These are phyloP conservation scores for Rattus rattus DNA, from an alignment of 2,113 vertebrate genomes.

Conservation along the genomic window DNA sequence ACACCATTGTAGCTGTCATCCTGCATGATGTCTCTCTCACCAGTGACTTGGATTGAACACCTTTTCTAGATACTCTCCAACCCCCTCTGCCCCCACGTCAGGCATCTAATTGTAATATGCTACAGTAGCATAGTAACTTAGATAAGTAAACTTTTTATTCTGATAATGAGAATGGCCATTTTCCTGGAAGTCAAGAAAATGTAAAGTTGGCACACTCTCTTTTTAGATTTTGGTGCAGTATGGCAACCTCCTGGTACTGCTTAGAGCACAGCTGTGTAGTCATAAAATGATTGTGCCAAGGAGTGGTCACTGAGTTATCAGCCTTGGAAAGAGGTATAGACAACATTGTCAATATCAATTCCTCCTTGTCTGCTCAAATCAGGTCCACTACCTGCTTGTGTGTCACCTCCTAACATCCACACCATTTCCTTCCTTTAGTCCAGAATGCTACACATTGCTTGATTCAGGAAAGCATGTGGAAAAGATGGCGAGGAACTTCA, in stretches of 20 bases:
- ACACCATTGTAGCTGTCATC: constrained; percentile 95
- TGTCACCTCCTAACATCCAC: no score
- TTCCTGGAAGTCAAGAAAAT: constrained; percentile 96
- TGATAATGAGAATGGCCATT: constrained; percentile 97
- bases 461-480: no score
- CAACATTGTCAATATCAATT: no score
- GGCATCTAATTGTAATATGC: constrained; percentile 90
- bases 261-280: constrained; percentile 94
- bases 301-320: no score
- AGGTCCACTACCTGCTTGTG: no score
- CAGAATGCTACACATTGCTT: no score
- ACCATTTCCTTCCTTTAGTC: no score
- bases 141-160: constrained; percentile 86
- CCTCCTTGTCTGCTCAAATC: no score
- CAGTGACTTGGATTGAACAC: constrained; percentile 96
- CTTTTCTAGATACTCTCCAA: constrained; percentile 97
- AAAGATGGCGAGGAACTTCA: no score
- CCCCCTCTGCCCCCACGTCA: constrained; percentile 88
- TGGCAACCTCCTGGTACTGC: constrained; percentile 96
- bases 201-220: constrained; percentile 95
- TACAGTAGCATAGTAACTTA: no score
- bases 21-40: constrained; percentile 98
- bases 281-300: no score
- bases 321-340: no score
- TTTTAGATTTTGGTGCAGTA: constrained; percentile 97